Evolutionary conservation across 2,113 vertebrate species (phyloP), one percentile per base, ranked within the genome.

Genomic region (Meleagris gallopavo): DNA sequence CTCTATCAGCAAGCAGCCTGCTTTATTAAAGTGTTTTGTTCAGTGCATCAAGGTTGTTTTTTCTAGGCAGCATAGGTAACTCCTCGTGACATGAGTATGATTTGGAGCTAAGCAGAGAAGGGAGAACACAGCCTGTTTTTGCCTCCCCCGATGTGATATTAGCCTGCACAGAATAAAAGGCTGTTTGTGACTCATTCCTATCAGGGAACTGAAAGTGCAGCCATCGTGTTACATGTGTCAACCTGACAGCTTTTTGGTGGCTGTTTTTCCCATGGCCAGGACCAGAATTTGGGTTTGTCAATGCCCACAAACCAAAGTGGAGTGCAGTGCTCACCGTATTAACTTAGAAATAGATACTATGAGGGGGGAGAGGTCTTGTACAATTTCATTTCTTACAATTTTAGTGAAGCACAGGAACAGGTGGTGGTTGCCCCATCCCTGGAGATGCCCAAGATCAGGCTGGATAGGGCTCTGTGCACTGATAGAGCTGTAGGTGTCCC

Each of bases 261-360:
- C 34, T 34, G 34, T 8, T 90, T 81, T 88, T 24, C 30, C 61
- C 21, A 18, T 55, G 50, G 32, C 32, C 66, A 74, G 30, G 41
- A 54, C 3, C 12, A 81, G 46, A 77, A 69, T 24, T 7, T 21
- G 73, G 34, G 36, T 64, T 84, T 80, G 40, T 58, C 67, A 62
- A 7, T 83, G 34, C 32, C 55, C 17, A 10, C 32, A 22, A 14
- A 14, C 62, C 65, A 24, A 57, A 86, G 10, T 1, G 46, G 69
- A 54, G 61, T 25, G 25, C 52, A 73, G 43, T 25, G 17, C 12
- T 71, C 20, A 19, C 19, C 0, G 0, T 17, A 5, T 40, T 34
- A 27, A 36, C 54, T 50, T 41, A 41, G 64, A 60, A 38, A 22
- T 34, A 48, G 50, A 46, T 66, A 16, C 13, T 67, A 25, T 50